Evolutionary conservation across 2,113 vertebrate species (phyloP).

Genomic region (Phoenicopterus ruber): DNA sequence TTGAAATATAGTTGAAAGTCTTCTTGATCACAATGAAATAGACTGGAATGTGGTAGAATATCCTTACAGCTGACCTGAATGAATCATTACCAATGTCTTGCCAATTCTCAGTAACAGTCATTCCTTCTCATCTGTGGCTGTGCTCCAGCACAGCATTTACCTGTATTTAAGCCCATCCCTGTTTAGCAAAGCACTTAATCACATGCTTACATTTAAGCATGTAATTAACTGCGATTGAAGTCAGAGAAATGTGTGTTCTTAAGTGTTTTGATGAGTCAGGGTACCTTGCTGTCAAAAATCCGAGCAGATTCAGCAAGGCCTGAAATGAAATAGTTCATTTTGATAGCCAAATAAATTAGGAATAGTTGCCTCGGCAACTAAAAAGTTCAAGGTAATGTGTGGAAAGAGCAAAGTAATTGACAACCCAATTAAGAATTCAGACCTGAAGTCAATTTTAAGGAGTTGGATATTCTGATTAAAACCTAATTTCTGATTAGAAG

Average conservation of each 20-base stretch:
- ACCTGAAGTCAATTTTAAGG: conserved; percentile 41
- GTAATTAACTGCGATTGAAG: neutral
- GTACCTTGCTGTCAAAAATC: conserved; percentile 11
- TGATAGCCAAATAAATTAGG: conserved; percentile 68
- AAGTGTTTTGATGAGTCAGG: neutral
- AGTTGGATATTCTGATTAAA: conserved; percentile 35
- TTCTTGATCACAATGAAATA: conserved; percentile 15
- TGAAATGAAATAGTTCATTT: conserved; percentile 61
- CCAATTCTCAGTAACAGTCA: neutral
- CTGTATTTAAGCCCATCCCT: neutral
- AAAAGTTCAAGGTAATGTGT: conserved; percentile 40
- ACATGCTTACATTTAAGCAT: neutral
- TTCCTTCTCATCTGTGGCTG: neutral
- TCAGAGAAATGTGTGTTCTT: neutral
- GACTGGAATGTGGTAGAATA: neutral
- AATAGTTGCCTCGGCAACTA: conserved; percentile 70
- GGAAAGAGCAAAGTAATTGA: conserved; percentile 46
- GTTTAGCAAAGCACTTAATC: conserved; percentile 2
- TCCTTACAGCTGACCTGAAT: conserved; percentile 43
- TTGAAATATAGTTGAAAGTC: neutral
- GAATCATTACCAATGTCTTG: conserved; percentile 15
- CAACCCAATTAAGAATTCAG: conserved; percentile 43
- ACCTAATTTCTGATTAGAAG: conserved; percentile 26
- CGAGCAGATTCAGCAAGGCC: conserved; percentile 29
- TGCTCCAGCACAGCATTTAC: neutral